Conservation (phyloP, 2,888 invertebrate genomes). For the Formica aserva region DNA sequence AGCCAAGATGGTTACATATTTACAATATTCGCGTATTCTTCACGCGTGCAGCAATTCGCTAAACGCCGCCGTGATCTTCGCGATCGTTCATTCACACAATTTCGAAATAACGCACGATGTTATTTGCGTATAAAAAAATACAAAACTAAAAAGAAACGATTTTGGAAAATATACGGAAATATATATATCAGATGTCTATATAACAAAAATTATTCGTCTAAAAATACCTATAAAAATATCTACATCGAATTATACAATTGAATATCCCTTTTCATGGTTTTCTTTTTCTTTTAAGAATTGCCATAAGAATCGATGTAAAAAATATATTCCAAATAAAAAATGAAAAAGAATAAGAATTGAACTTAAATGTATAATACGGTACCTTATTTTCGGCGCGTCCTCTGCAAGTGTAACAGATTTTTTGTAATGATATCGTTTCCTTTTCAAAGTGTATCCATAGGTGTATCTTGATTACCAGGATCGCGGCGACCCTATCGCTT, state of each 20-base stretch:
- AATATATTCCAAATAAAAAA: not conserved
- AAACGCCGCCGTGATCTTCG: not conserved
- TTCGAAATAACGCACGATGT: constrained; percentile 6
- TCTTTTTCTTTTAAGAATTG: not conserved
- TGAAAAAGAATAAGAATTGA: not conserved
- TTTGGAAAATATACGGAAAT: not conserved
- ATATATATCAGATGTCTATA: not conserved
- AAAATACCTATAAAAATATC: not conserved
- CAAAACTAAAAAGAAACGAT: not conserved
- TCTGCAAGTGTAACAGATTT: not conserved
- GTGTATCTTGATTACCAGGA: constrained; percentile 27
- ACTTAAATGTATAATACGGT: not conserved
- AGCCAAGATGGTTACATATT: constrained; percentile 53
- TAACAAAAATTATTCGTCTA: not conserved
- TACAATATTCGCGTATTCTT: constrained; percentile 48
- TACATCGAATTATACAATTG: not conserved
- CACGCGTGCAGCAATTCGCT: not conserved
- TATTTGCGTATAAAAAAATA: not conserved
- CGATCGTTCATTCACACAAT: constrained; percentile 1
- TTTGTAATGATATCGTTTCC: not conserved
- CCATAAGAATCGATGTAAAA: not conserved
- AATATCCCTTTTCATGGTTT: not conserved
- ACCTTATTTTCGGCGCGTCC: not conserved
- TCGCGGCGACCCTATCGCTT: constrained; percentile 38
- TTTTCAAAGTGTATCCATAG: constrained; percentile 8